Evolutionary conservation across 1,140 invertebrate species (phyloP).

Genomic region (Lepidurus couesii): DNA sequence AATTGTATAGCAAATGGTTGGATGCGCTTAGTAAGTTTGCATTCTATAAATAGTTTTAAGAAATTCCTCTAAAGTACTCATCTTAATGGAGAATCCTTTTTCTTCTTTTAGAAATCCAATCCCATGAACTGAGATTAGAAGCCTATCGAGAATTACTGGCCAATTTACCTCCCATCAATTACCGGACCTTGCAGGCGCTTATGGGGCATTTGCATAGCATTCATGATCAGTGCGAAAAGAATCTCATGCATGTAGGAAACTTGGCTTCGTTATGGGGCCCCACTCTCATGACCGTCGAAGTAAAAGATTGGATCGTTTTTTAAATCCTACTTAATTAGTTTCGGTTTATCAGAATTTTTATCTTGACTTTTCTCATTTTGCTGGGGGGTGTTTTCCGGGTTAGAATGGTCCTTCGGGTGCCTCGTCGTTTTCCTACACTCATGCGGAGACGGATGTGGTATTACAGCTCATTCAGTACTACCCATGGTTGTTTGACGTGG

Average conservation of each 20-base stretch:
- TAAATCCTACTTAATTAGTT: neutral
- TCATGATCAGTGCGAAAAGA: slow-evolving; percentile 62
- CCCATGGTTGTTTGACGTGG: slow-evolving; percentile 55
- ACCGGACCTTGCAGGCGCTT: slow-evolving; percentile 64
- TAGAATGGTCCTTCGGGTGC: neutral
- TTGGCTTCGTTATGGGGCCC: slow-evolving; percentile 78
- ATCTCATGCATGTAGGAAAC: slow-evolving; percentile 72
- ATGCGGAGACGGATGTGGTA: slow-evolving; percentile 51
- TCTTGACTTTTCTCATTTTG: neutral
- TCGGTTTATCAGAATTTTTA: neutral
- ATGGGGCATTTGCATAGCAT: slow-evolving; percentile 73
- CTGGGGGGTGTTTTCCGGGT: neutral
- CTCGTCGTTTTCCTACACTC: slow-evolving; percentile 26
- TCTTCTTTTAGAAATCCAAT: slow-evolving; percentile 36
- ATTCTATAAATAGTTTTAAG: neutral
- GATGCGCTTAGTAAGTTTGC: slow-evolving; percentile 44
- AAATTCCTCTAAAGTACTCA: too few species aligned
- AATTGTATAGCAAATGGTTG: slow-evolving; percentile 52
- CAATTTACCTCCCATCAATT: slow-evolving; percentile 60
- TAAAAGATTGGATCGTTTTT: slow-evolving; percentile 29
- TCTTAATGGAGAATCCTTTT: too few species aligned
- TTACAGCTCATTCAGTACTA: slow-evolving; percentile 61
- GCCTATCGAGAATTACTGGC: slow-evolving; percentile 55
- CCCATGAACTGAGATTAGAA: slow-evolving; percentile 38
- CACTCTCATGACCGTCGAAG: slow-evolving; percentile 66